Percentiles rank a stretch among this genome's conserved stretches.
phyloP scores from a whole-genome alignment of 2,797 vertebrate species.

The Oreochromis mossambicus region DNA sequence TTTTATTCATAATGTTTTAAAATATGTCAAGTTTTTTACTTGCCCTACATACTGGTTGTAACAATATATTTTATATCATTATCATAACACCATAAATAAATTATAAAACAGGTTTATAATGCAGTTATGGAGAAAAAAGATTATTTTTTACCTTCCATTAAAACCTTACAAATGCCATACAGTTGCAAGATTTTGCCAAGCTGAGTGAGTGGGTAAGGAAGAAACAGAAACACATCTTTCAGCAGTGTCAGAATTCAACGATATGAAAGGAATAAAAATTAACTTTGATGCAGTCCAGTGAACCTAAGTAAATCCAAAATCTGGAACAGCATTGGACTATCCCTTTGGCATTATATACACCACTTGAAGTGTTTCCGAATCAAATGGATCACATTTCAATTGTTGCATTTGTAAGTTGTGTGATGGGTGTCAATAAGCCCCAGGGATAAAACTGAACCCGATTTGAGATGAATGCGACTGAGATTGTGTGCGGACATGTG shows the following conservation, averaged over 20 bases:
- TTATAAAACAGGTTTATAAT: neutral
- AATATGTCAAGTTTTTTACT: neutral
- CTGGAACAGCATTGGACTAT: neutral
- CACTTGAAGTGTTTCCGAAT: neutral
- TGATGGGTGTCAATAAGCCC: neutral
- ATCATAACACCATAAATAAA: neutral
- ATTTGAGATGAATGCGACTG: constrained; percentile 12
- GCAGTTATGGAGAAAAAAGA: neutral
- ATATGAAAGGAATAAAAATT: neutral
- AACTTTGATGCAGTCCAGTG: neutral
- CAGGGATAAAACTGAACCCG: neutral
- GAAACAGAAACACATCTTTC: neutral
- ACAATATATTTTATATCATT: neutral
- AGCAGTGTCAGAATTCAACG: neutral
- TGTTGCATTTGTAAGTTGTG: neutral
- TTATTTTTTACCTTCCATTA: neutral
- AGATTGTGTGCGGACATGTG: neutral
- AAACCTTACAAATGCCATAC: neutral
- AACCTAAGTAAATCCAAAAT: neutral
- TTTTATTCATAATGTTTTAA: neutral
- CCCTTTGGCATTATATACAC: neutral
- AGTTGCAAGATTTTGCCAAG: neutral
- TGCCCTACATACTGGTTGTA: neutral
- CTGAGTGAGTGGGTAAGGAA: neutral
- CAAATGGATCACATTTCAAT: neutral